Evolutionary conservation across 2,113 vertebrate species (phyloP).

Genomic region (Arenaria interpres): DNA sequence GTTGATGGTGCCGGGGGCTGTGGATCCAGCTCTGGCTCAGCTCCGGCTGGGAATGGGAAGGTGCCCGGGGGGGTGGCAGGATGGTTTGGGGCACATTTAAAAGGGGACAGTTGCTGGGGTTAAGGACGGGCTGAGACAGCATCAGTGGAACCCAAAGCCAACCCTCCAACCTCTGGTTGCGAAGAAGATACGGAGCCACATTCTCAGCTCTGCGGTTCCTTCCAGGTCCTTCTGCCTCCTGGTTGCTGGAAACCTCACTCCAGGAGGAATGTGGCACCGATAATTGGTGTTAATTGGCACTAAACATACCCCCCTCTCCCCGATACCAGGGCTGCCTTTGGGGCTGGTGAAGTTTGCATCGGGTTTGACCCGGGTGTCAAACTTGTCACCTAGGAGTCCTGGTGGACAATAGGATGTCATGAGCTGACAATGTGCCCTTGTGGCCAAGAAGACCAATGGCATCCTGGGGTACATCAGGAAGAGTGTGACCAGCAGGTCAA

Average conservation of each 20-base stretch:
- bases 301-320: neutral
- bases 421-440: no score
- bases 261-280: neutral
- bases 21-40: neutral
- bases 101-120: neutral
- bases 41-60: accelerated
- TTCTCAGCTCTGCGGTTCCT: accelerated
- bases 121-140: neutral
- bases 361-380: neutral
- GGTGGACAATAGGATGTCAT: no score
- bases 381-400: no score
- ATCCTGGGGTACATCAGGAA: no score
- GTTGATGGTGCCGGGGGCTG: neutral
- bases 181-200: neutral
- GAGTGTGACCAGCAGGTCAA: no score
- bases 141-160: neutral
- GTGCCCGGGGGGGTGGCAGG: no score
- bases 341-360: neutral
- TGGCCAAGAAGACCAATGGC: no score
- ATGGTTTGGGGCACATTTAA: neutral
- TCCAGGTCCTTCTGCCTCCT: neutral
- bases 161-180: accelerated
- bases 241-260: neutral
- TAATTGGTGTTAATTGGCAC: neutral
- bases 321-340: neutral